Evolutionary conservation across 1,140 invertebrate genomes (phyloP), one percentile per base, ranked within the genome.

Genomic region (Drosophila virilis): DNA sequence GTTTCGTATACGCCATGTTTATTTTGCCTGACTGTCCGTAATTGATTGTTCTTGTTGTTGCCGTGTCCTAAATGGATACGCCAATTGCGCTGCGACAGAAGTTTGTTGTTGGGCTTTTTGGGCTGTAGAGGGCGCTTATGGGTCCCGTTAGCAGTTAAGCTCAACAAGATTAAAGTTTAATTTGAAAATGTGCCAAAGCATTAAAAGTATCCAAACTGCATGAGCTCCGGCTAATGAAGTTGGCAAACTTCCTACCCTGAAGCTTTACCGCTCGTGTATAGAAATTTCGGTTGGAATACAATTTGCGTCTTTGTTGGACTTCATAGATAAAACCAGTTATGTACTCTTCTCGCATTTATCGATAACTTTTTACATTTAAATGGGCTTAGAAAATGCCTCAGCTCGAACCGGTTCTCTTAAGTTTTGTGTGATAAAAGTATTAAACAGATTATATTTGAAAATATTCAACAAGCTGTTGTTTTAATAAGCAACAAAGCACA

Each of bases 21-120:
- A 58, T 67, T 54, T 74, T 68, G 51, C 54, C 55, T 45, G 55
- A 40, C 37, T 82, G 1, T 58, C 73, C 54, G 72, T 77, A 88
- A 90, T 89, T 89, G 80, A 89, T 84, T 90, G 80, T 77, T 79
- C 52, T 82, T 74, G 75, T 35, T 70, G n/a, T 51, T 58, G 58
- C 35, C 9, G 48, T 57, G 77, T 79, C 66, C 83, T 74, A 86
- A 82, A 88, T 83, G 77, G 75, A 42, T 70, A 74, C 80, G 71
- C 79, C 83, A 74, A 88, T 88, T 88, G 80, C 71, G 48, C 60
- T 78, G 62, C 48, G 74, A 51, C 81, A 73, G 22, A 65, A 72
- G 67, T 86, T 81, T 83, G 65, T 74, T 60, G 74, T 69, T n/a
- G 58, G 33, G 42, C 42, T 38, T 65, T 58, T 12, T 22, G 40